Evolutionary conservation across 2,888 invertebrate genomes (phyloP).

Genomic region (Drosophila testacea): DNA sequence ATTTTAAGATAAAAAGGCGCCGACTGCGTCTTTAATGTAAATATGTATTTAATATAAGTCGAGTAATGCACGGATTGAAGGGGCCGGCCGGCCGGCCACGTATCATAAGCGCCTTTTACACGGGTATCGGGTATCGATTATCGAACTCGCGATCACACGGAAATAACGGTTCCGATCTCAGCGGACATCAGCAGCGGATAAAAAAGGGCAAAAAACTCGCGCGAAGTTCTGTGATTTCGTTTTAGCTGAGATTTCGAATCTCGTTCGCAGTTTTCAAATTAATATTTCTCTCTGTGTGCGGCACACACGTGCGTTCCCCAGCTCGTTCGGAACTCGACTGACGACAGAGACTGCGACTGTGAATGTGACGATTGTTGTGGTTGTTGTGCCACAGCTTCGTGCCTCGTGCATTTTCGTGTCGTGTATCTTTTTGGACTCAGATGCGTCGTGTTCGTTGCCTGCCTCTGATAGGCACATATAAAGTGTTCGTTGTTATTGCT

Average conservation of each 20-base stretch:
- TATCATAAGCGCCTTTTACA: slow-evolving; percentile 34
- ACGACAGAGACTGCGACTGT: slow-evolving; percentile 29
- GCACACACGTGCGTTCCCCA: slow-evolving; percentile 75
- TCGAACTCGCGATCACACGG: slow-evolving; percentile 32
- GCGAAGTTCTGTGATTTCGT: neutral
- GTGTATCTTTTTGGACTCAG: slow-evolving; percentile 37
- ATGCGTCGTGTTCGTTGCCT: slow-evolving; percentile 42
- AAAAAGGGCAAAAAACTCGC: neutral
- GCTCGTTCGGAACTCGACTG: slow-evolving; percentile 83
- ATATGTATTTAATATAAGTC: neutral
- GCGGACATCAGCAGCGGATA: neutral
- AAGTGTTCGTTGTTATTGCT: slow-evolving; percentile 40
- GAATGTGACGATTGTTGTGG: slow-evolving; percentile 9
- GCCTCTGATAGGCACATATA: slow-evolving; percentile 69
- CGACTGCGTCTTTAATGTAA: slow-evolving; percentile 55
- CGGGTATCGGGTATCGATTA: slow-evolving; percentile 24
- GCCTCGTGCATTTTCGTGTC: slow-evolving; percentile 48
- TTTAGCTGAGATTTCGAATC: slow-evolving; percentile 14
- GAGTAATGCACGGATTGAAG: slow-evolving; percentile 27
- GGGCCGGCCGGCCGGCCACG: slow-evolving; percentile 79
- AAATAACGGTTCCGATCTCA: slow-evolving; percentile 6
- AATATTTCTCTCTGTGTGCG: slow-evolving; percentile 30
- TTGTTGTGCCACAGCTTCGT: slow-evolving; percentile 16
- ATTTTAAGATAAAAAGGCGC: slow-evolving; percentile 66
- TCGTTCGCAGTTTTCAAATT: slow-evolving; percentile 4